These are phyloP conservation scores for Pseudococcus viburni DNA, from an alignment of 2,888 invertebrate species.

Conservation along the genomic window DNA sequence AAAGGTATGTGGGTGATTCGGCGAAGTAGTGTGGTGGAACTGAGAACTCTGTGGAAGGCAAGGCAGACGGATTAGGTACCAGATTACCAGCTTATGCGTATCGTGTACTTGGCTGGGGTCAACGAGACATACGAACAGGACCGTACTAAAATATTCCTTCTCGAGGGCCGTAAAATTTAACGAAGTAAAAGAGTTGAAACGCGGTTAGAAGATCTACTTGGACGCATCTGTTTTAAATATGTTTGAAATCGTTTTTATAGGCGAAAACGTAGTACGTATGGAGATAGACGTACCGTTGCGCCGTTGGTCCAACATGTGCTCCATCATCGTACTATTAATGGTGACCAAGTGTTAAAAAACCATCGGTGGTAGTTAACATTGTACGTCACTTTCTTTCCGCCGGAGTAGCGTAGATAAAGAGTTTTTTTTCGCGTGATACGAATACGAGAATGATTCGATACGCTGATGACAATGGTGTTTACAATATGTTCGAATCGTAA, in stretches of 20 bases:
- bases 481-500: not conserved
- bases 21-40: slow-evolving; percentile 52
- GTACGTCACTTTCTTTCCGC: not conserved
- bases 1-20: slow-evolving; percentile 63
- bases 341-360: slow-evolving; percentile 59
- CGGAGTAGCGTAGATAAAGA: not conserved
- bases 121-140: slow-evolving; percentile 33
- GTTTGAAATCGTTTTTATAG: slow-evolving; percentile 65
- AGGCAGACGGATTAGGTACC: slow-evolving; percentile 61
- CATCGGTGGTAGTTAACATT: slow-evolving; percentile 25
- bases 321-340: slow-evolving; percentile 32
- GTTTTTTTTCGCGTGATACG: slow-evolving; percentile 4
- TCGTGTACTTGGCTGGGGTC: slow-evolving; percentile 28
- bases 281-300: not conserved
- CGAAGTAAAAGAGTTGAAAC: slow-evolving; percentile 59
- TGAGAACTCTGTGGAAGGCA: not conserved
- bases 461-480: slow-evolving; percentile 10
- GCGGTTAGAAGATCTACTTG: slow-evolving; percentile 35
- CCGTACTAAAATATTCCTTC: slow-evolving; percentile 56
- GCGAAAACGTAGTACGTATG: slow-evolving; percentile 49
- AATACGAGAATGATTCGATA: not conserved
- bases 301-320: slow-evolving; percentile 50
- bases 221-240: slow-evolving; percentile 65
- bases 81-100: slow-evolving; percentile 38
- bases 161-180: slow-evolving; percentile 41